Conservation (phyloP, 2,888 invertebrate genomes). For the Miltochrista miniata region DNA sequence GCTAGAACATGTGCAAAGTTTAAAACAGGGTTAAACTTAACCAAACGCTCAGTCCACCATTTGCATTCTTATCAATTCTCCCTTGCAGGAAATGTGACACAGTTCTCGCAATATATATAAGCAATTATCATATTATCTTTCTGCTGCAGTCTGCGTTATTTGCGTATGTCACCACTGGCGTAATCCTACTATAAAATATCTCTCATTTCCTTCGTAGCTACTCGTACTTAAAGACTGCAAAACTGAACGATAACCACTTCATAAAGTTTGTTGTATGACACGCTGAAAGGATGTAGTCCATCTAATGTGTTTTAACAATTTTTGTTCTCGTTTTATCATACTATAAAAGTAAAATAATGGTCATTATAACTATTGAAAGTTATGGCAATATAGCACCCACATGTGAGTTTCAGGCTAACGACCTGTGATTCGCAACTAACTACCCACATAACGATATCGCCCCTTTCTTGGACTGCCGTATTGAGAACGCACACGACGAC, state of each 20-base stretch:
- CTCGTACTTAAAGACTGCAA: background rate
- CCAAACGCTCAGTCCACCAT: background rate
- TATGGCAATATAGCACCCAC: slow-evolving; percentile 41
- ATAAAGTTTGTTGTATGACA: background rate
- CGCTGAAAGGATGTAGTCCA: too few species aligned
- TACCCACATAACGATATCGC: slow-evolving; percentile 42
- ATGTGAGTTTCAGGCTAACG: slow-evolving; percentile 55
- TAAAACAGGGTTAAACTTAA: background rate
- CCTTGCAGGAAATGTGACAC: slow-evolving; percentile 68
- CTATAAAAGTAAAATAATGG: background rate
- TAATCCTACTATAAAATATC: slow-evolving; percentile 27
- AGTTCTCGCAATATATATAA: slow-evolving; percentile 53
- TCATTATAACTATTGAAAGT: background rate
- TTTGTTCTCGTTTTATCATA: background rate
- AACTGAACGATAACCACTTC: background rate
- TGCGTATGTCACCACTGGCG: slow-evolving; percentile 35
- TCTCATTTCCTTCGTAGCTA: slow-evolving; percentile 27
- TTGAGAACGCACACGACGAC: background rate
- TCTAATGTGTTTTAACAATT: background rate
- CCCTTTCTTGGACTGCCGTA: slow-evolving; percentile 17
- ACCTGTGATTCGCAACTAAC: slow-evolving; percentile 64
- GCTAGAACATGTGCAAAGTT: too few species aligned
- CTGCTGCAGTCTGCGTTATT: slow-evolving; percentile 44
- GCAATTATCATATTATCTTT: slow-evolving; percentile 53
- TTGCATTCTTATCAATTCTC: slow-evolving; percentile 57